A percentile compares a stretch with the other conserved stretches of the same genome.
These are phyloP conservation scores for Drosophila histrio DNA, from an alignment of 2,888 invertebrate species.

Conservation along the genomic window DNA sequence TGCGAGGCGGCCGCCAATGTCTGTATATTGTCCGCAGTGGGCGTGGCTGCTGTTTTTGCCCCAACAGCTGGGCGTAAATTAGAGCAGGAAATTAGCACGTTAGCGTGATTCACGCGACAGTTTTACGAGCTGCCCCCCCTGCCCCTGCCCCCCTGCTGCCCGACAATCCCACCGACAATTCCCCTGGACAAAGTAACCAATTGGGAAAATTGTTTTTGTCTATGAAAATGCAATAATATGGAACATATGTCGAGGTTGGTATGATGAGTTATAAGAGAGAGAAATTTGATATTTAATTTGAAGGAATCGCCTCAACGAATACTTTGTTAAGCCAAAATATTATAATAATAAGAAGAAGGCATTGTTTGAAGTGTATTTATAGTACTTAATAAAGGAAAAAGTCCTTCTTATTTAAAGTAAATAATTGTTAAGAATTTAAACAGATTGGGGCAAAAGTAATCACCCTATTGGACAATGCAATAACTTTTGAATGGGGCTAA, in stretches of 20 bases:
- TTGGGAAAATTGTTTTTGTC: conserved; percentile 24
- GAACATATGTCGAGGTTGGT: background rate
- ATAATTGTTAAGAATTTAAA: too few relatives aligned
- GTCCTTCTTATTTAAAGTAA: too few relatives aligned
- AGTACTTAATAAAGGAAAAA: too few relatives aligned
- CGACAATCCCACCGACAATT: background rate
- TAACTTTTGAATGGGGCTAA: too few relatives aligned
- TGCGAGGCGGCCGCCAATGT: conserved; percentile 34
- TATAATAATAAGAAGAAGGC: too few relatives aligned
- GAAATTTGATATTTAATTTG: too few relatives aligned
- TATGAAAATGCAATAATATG: background rate
- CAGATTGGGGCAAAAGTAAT: too few relatives aligned
- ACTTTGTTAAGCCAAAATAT: too few relatives aligned
- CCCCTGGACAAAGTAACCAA: background rate
- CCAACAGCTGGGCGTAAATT: conserved; percentile 40
- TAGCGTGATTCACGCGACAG: conserved; percentile 76
- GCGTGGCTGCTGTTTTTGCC: conserved; percentile 17
- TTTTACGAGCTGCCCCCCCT: conserved; percentile 27
- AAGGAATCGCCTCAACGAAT: too few relatives aligned
- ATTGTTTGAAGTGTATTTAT: too few relatives aligned
- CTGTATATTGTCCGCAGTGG: conserved; percentile 26
- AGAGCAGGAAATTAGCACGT: conserved; percentile 68
- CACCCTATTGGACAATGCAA: too few relatives aligned
- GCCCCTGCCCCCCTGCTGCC: background rate
- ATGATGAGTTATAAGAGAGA: background rate